Evolutionary conservation across 1,140 invertebrate species (phyloP).

Genomic region (Psix sp.): DNA sequence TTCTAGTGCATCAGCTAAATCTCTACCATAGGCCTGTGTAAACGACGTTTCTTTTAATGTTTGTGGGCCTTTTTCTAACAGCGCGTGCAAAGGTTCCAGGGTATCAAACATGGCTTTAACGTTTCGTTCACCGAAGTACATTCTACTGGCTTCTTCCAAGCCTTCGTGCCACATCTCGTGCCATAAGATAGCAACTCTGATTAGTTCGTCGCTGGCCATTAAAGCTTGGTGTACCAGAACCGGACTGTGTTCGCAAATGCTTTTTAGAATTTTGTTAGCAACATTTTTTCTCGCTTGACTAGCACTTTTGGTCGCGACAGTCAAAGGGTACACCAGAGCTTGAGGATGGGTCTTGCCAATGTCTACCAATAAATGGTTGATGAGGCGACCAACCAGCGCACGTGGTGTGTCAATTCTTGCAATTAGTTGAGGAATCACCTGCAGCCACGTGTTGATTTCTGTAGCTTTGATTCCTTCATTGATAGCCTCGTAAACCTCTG

Average conservation of each 20-base stretch:
- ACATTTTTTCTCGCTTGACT: slow-evolving; percentile 89
- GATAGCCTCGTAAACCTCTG: slow-evolving; percentile 95
- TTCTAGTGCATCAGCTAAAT: slow-evolving; percentile 94
- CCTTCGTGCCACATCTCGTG: slow-evolving; percentile 99
- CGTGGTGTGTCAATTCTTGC: slow-evolving; percentile 97
- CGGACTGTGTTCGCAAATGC: slow-evolving; percentile 95
- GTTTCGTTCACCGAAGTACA: slow-evolving; percentile 97
- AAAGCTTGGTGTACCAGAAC: slow-evolving; percentile 95
- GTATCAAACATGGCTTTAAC: slow-evolving; percentile 97
- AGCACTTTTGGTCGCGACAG: slow-evolving; percentile 97
- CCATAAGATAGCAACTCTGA: slow-evolving; percentile 98
- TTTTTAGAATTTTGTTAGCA: slow-evolving; percentile 96
- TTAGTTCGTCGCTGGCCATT: slow-evolving; percentile 97
- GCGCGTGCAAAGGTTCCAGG: slow-evolving; percentile 94
- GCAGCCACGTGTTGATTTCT: slow-evolving; percentile 98
- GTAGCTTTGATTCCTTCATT: slow-evolving; percentile 94
- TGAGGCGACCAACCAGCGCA: slow-evolving; percentile 90
- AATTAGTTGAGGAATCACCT: slow-evolving; percentile 99
- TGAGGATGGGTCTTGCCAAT: slow-evolving; percentile 92
- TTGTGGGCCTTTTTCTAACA: slow-evolving; percentile 95
- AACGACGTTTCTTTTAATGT: slow-evolving; percentile 98
- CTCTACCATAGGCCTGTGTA: slow-evolving; percentile 95
- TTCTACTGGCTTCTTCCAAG: slow-evolving; percentile 94
- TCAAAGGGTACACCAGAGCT: slow-evolving; percentile 97
- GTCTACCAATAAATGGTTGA: slow-evolving; percentile 95